Evolutionary conservation across 2,113 vertebrate genomes (phyloP).

Genomic region (Ptilonorhynchus violaceus): DNA sequence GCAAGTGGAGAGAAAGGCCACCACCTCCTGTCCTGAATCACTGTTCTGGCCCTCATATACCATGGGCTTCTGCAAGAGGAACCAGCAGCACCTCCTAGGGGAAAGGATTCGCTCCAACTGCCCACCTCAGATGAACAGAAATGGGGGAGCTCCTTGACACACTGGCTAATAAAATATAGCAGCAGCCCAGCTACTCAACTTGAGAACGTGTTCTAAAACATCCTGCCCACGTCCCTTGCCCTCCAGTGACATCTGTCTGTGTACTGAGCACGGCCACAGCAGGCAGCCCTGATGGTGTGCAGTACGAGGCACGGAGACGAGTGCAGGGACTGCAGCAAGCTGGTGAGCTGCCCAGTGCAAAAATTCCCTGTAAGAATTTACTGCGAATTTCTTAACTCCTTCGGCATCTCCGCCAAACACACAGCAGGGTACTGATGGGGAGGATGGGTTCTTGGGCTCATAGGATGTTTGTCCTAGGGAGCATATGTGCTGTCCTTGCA

Average conservation of each 20-base stretch:
- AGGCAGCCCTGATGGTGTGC: background rate
- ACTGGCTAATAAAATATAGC: background rate
- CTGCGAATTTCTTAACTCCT: background rate
- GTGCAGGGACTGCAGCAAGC: background rate
- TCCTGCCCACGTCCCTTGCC: background rate
- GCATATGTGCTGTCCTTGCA: background rate
- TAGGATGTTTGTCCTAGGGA: background rate
- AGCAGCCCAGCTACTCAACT: background rate
- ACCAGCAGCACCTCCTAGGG: background rate
- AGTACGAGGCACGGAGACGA: background rate
- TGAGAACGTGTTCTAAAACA: background rate
- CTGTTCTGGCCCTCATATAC: background rate
- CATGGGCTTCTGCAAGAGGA: background rate
- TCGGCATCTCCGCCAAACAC: background rate
- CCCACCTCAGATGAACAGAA: background rate
- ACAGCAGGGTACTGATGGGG: background rate
- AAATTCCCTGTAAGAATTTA: background rate
- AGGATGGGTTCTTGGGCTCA: background rate
- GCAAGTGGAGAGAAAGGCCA: background rate
- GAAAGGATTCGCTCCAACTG: background rate
- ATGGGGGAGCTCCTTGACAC: rapidly evolving
- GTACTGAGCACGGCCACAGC: background rate
- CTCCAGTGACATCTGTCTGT: background rate
- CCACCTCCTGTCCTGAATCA: background rate
- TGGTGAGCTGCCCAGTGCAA: background rate